These are phyloP conservation scores for Mamestra configurata DNA, from an alignment of 1,140 invertebrate species.

Conservation along the genomic window DNA sequence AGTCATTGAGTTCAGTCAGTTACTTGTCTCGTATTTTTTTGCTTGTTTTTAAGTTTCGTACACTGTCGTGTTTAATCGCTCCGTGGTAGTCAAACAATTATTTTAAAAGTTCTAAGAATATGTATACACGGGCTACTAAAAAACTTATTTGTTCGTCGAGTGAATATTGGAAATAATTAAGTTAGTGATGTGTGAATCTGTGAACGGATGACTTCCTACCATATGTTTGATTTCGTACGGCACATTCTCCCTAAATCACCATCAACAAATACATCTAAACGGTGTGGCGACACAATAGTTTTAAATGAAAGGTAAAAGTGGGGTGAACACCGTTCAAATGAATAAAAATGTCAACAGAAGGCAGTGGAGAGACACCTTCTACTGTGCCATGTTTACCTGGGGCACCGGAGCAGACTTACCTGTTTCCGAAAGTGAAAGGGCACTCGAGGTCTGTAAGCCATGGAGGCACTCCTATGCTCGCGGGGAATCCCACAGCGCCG, in stretches of 20 bases:
- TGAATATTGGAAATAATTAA: slow-evolving; percentile 63
- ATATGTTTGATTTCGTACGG: slow-evolving; percentile 80
- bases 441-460: slow-evolving; percentile 94
- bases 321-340: slow-evolving; percentile 80
- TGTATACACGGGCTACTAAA: slow-evolving; percentile 37
- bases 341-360: slow-evolving; percentile 88
- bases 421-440: slow-evolving; percentile 89
- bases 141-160: slow-evolving; percentile 37
- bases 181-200: slow-evolving; percentile 77
- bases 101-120: slow-evolving; percentile 60
- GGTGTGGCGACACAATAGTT: slow-evolving; percentile 57
- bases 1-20: slow-evolving; percentile 62
- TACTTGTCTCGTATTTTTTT: slow-evolving; percentile 39
- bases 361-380: slow-evolving; percentile 87
- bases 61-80: slow-evolving; percentile 69
- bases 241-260: slow-evolving; percentile 62
- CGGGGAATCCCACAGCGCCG: slow-evolving; percentile 83
- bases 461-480: slow-evolving; percentile 90
- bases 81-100: slow-evolving; percentile 72
- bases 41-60: slow-evolving; percentile 78
- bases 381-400: slow-evolving; percentile 82
- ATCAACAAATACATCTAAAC: slow-evolving; percentile 49
- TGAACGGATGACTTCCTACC: slow-evolving; percentile 83
- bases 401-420: slow-evolving; percentile 89
- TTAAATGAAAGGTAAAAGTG: slow-evolving; percentile 83